phyloP scores from a whole-genome alignment of 2,113 vertebrate genomes.

The Oreotragus oreotragus region DNA sequence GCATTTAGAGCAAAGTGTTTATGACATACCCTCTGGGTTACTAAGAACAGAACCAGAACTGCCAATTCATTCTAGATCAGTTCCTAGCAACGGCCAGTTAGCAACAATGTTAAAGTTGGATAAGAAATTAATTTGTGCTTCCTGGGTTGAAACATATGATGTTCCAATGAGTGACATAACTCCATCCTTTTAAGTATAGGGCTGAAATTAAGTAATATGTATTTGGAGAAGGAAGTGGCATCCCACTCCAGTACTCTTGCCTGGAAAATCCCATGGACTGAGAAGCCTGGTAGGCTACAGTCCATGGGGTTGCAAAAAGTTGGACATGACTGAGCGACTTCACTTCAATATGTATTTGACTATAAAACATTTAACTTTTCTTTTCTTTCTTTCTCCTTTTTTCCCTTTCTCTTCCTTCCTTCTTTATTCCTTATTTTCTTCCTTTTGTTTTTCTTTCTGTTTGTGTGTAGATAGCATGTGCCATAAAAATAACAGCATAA shows the following conservation, averaged over 20 bases:
- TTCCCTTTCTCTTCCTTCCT: no score
- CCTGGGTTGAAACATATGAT: background rate
- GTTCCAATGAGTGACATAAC: background rate
- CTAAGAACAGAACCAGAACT: conserved; percentile 26
- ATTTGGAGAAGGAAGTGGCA: background rate
- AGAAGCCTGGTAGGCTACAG: no score
- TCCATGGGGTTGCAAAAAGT: no score
- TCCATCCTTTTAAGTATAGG: background rate
- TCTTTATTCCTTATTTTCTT: background rate
- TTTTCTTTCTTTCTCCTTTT: background rate
- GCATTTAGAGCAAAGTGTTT: background rate
- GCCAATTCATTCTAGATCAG: background rate
- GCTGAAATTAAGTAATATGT: background rate
- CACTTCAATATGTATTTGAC: background rate
- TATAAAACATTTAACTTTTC: background rate
- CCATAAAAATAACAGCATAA: background rate
- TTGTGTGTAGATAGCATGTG: background rate
- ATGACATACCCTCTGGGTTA: background rate
- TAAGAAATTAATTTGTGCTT: background rate
- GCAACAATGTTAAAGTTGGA: background rate
- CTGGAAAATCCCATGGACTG: no score
- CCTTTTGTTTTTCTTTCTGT: background rate
- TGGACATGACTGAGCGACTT: no score
- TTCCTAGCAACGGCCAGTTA: background rate
- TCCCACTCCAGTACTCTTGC: no score